Percentiles rank a stretch among this genome's conserved stretches.
Evolutionary conservation across 2,888 invertebrate species (phyloP).

Genomic region (Xestia c-nigrum): DNA sequence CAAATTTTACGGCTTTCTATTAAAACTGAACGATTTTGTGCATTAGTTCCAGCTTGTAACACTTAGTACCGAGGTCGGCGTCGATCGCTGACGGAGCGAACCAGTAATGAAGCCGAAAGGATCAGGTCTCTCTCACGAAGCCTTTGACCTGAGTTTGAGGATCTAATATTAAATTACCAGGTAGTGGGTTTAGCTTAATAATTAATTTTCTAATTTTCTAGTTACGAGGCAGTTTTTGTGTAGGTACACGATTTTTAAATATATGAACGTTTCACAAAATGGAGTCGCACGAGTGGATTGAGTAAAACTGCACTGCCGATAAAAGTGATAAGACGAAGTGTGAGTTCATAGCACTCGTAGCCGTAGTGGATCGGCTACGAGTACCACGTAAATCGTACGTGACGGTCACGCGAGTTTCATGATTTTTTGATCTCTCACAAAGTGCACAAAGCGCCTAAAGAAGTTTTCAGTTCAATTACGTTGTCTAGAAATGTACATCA

Average conservation of each 20-base stretch:
- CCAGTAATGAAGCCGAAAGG: slow-evolving; percentile 48
- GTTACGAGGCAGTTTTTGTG: not conserved
- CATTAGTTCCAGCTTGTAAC: not conserved
- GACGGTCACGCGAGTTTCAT: too few species aligned
- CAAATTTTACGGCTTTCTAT: slow-evolving; percentile 3
- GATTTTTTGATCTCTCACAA: too few species aligned
- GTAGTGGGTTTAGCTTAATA: not conserved
- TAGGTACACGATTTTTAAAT: not conserved
- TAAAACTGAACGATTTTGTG: slow-evolving; percentile 2
- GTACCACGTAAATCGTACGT: too few species aligned
- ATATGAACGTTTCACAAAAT: not conserved
- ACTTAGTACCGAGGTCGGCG: slow-evolving; percentile 8
- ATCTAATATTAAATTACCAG: slow-evolving; percentile 26
- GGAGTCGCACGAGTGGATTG: not conserved
- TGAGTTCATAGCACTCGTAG: too few species aligned
- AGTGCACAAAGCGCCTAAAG: too few species aligned
- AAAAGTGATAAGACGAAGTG: too few species aligned
- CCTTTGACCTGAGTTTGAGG: slow-evolving; percentile 30
- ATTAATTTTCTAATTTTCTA: not conserved
- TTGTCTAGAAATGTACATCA: too few species aligned
- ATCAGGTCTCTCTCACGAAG: slow-evolving; percentile 26
- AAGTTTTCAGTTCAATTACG: too few species aligned
- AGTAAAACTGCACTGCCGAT: not conserved
- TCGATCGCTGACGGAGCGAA: slow-evolving; percentile 32
- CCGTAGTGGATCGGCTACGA: too few species aligned